Conservation (phyloP, 30 jellyfish, hydroid and myxozoan genomes). For the Nemopilema nomurai region DNA sequence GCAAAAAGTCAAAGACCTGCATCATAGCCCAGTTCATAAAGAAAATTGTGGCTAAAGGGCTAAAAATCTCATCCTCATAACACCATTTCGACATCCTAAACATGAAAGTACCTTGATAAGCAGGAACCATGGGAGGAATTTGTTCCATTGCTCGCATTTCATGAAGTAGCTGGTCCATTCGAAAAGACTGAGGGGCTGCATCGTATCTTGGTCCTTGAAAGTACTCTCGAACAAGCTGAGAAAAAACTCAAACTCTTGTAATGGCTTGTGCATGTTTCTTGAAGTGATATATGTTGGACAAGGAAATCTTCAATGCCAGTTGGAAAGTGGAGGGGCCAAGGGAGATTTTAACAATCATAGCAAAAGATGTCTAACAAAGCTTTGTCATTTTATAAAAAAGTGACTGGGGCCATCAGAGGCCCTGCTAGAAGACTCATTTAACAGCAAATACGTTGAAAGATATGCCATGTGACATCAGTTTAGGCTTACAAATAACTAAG, state of each 20-base stretch:
- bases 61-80: neutral
- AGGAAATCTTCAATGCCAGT: too few relatives aligned
- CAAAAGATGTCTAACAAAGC: too few relatives aligned
- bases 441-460: neutral
- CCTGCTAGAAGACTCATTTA: too few relatives aligned
- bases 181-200: slow-evolving; percentile 68
- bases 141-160: slow-evolving; percentile 63
- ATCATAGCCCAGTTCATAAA: neutral
- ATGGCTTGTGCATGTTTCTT: neutral
- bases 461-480: too few relatives aligned
- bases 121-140: slow-evolving; percentile 25
- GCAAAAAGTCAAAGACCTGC: too few relatives aligned
- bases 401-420: too few relatives aligned
- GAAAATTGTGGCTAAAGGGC: neutral
- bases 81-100: neutral
- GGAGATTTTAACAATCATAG: too few relatives aligned
- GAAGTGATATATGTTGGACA: too few relatives aligned
- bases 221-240: slow-evolving; percentile 45
- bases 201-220: slow-evolving; percentile 39
- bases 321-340: too few relatives aligned
- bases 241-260: neutral
- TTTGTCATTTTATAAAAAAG: too few relatives aligned
- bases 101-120: slow-evolving; percentile 23
- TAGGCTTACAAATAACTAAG: neutral
- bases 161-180: slow-evolving; percentile 59